Evolutionary conservation across 2,113 vertebrate genomes (phyloP).

Genomic region (Takifugu bimaculatus): DNA sequence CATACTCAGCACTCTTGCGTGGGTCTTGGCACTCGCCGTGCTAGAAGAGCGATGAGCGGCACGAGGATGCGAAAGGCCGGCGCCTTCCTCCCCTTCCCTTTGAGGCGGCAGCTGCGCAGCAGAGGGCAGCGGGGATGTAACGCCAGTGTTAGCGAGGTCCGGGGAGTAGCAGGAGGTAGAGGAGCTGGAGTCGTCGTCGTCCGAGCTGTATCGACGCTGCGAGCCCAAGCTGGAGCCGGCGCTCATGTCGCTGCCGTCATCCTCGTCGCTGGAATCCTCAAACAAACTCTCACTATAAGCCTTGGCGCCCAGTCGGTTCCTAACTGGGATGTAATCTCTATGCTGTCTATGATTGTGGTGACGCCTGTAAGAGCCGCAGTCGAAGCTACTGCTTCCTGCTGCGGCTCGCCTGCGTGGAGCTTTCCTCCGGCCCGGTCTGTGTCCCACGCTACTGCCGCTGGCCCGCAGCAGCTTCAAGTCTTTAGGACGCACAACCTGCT

Average conservation of each 20-base stretch:
- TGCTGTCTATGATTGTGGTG: constrained; percentile 74
- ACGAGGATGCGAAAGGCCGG: constrained; percentile 68
- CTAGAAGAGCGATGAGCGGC: constrained; percentile 84
- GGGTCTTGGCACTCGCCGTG: constrained; percentile 86
- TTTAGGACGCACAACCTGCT: constrained; percentile 86
- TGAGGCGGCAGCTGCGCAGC: constrained; percentile 60
- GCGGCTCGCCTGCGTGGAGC: constrained; percentile 71
- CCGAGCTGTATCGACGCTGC: constrained; percentile 82
- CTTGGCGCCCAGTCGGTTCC: constrained; percentile 77
- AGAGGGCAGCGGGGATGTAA: constrained; percentile 56
- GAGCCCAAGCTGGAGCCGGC: constrained; percentile 84
- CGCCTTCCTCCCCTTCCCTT: constrained; percentile 62
- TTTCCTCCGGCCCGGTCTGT: constrained; percentile 76
- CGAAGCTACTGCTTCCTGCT: constrained; percentile 77
- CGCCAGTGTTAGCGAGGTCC: constrained; percentile 67
- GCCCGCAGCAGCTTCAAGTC: constrained; percentile 80
- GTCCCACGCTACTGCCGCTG: constrained; percentile 63
- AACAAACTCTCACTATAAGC: constrained; percentile 82
- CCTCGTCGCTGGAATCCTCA: constrained; percentile 83
- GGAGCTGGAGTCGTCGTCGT: constrained; percentile 80
- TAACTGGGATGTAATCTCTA: constrained; percentile 79
- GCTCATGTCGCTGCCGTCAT: constrained; percentile 86
- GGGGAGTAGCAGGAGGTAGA: constrained; percentile 87
- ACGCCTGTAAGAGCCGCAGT: constrained; percentile 77
- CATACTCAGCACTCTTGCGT: constrained; percentile 86